Conservation (phyloP, 2,113 vertebrate genomes). For the Poicephalus gulielmi region DNA sequence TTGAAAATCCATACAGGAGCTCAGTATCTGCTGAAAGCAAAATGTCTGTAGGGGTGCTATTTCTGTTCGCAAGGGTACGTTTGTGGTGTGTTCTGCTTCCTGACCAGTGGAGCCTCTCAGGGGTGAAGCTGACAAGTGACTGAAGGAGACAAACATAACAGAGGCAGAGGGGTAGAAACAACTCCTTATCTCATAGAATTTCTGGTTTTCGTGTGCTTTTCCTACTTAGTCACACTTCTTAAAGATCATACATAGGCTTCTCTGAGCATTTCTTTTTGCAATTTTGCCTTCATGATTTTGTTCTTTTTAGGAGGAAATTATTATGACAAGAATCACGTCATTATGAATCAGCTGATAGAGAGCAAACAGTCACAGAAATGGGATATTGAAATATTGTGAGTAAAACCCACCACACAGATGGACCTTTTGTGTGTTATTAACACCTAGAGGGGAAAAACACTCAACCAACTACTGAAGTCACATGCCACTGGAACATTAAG, state of each 20-base stretch:
- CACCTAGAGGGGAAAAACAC: not conserved
- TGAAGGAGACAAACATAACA: not conserved
- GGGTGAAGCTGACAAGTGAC: not conserved
- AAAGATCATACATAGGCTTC: not conserved
- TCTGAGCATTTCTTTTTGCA: not conserved
- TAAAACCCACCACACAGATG: not conserved
- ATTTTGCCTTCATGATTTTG: not conserved
- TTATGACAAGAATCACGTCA: conserved; percentile 77
- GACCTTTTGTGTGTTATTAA: not conserved
- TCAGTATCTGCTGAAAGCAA: not conserved
- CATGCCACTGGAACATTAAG: not conserved
- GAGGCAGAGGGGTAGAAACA: not conserved
- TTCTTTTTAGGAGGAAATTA: conserved; percentile 75
- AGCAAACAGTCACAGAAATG: conserved; percentile 76
- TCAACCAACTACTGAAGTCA: conserved; percentile 40
- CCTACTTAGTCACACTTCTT: not conserved
- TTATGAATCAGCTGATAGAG: conserved; percentile 68
- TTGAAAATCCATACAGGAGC: not conserved
- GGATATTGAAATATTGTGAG: conserved; percentile 81
- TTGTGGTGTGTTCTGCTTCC: not conserved
- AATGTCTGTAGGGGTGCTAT: not conserved
- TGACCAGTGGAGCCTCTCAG: not conserved
- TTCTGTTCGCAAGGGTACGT: not conserved
- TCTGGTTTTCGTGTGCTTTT: not conserved
- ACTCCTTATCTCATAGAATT: not conserved